phyloP scores from a whole-genome alignment of 2,113 vertebrate species.

The Aspidoscelis tigris region DNA sequence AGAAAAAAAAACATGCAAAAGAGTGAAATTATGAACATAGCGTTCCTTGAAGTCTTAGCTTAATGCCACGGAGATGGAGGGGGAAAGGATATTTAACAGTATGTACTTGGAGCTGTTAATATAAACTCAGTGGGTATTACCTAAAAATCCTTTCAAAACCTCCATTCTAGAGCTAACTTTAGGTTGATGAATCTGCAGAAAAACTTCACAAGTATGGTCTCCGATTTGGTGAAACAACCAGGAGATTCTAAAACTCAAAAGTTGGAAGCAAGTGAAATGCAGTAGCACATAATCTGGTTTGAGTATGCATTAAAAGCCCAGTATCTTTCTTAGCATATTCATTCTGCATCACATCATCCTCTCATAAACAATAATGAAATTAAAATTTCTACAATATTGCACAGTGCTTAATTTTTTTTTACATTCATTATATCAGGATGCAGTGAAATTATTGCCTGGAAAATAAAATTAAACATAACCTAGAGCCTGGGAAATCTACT shows the following conservation, averaged over 20 bases:
- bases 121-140: not conserved
- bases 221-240: not conserved
- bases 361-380: not conserved
- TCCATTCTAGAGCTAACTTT: not conserved
- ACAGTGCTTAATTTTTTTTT: not conserved
- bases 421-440: conserved; percentile 12
- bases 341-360: rapidly evolving
- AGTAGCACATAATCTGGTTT: not conserved
- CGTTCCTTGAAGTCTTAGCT: not conserved
- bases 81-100: not conserved
- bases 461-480: not conserved
- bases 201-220: not conserved
- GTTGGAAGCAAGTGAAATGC: not conserved
- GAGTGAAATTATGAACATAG: not conserved
- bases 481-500: conserved; percentile 50
- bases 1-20: not conserved
- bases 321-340: not conserved
- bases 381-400: conserved; percentile 12
- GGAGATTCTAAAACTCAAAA: not conserved
- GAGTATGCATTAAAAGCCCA: not conserved
- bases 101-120: not conserved
- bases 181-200: not conserved
- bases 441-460: conserved; percentile 19
- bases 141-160: not conserved
- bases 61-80: not conserved